Evolutionary conservation across 2,888 invertebrate species (phyloP).

Genomic region (Dryadula phaetusa): DNA sequence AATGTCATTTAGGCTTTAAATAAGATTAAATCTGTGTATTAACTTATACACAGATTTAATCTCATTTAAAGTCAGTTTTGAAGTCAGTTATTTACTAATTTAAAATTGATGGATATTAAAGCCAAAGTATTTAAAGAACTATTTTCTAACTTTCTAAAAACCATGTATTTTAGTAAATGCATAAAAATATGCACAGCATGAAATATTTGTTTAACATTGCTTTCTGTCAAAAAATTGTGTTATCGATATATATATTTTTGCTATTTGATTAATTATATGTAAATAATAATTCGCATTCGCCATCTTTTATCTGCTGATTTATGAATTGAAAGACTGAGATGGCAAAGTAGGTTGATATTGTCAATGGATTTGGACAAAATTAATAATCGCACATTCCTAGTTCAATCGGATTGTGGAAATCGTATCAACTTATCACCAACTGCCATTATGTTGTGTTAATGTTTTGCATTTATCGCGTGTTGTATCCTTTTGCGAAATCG

Average conservation of each 20-base stretch:
- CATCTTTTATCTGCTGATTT: slow-evolving; percentile 53
- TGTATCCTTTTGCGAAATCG: slow-evolving; percentile 9
- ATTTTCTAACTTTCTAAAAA: too few relatives aligned
- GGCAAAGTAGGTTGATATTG: slow-evolving; percentile 64
- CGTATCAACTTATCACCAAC: slow-evolving; percentile 28
- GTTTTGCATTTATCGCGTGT: slow-evolving; percentile 42
- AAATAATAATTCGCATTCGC: slow-evolving; percentile 47
- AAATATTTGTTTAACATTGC: too few relatives aligned
- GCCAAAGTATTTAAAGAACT: too few relatives aligned
- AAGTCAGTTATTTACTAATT: too few relatives aligned
- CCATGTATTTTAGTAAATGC: too few relatives aligned
- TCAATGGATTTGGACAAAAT: slow-evolving; percentile 52
- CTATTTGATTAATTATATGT: neutral
- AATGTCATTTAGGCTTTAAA: neutral
- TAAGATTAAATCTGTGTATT: neutral
- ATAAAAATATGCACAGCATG: too few relatives aligned
- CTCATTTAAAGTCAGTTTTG: too few relatives aligned
- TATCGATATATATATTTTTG: neutral
- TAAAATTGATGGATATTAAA: too few relatives aligned
- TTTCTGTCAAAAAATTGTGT: too few relatives aligned
- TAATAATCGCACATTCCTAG: slow-evolving; percentile 60
- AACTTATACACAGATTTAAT: too few relatives aligned
- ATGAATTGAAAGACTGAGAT: slow-evolving; percentile 79
- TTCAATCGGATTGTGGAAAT: slow-evolving; percentile 27
- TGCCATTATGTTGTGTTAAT: slow-evolving; percentile 39